A percentile compares a stretch with the other conserved stretches of the same genome.
phyloP scores from a whole-genome alignment of 2,888 invertebrate genomes.

The Liopterus haemorrhoidalis region DNA sequence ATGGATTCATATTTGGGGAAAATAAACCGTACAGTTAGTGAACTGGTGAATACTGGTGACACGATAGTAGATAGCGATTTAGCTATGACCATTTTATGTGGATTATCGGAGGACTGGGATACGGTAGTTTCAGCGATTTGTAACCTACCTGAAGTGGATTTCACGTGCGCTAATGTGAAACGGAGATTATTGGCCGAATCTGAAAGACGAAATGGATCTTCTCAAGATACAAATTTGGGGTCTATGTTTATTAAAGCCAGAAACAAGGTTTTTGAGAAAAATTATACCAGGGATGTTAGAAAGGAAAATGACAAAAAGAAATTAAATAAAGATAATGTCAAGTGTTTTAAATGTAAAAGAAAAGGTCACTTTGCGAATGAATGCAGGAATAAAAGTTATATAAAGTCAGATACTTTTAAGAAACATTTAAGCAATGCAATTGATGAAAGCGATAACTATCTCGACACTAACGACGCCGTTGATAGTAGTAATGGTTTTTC shows the following conservation, averaged over 20 bases:
- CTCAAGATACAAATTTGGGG: too few species aligned
- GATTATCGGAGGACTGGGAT: constrained; percentile 18
- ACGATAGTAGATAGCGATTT: constrained; percentile 18
- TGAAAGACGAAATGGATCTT: constrained; percentile 8
- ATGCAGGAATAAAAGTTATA: background rate
- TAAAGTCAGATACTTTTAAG: background rate
- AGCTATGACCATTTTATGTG: constrained; percentile 18
- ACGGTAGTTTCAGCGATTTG: constrained; percentile 15
- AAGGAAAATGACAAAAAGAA: background rate
- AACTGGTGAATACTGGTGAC: constrained; percentile 12
- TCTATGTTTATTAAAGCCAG: background rate
- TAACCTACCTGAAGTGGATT: constrained; percentile 9
- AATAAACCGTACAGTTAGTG: constrained; percentile 19
- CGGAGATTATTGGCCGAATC: constrained; percentile 7
- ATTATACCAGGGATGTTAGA: too few species aligned
- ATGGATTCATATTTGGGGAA: constrained; percentile 16
- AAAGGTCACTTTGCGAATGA: constrained; percentile 1
- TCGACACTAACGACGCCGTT: background rate
- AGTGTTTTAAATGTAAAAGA: constrained; percentile 4
- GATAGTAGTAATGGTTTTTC: too few species aligned
- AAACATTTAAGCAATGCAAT: constrained; percentile 1
- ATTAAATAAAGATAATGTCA: background rate
- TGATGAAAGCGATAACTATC: background rate
- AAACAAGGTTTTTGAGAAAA: too few species aligned
- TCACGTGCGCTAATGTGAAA: constrained; percentile 1